Conservation (phyloP, 1,140 invertebrate genomes). For the Drosophila cardini region DNA sequence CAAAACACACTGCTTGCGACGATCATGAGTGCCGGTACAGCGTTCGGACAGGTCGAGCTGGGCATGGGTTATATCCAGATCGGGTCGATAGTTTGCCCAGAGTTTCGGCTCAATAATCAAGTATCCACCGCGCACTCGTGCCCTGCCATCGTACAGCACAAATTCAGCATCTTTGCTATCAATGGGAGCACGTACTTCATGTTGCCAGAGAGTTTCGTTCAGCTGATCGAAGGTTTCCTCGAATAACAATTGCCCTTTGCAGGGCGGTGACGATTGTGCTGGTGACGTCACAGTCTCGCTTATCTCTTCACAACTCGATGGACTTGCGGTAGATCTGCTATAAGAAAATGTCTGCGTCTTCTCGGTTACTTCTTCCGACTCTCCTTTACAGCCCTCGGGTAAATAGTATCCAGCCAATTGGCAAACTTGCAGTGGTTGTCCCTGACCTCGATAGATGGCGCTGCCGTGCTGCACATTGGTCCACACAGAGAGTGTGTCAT, state of each 20-base stretch:
- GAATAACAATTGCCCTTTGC: conserved; percentile 69
- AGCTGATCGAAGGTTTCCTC: conserved; percentile 70
- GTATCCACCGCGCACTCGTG: conserved; percentile 40
- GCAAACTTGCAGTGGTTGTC: conserved; percentile 43
- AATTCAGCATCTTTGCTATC: conserved; percentile 70
- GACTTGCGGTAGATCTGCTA: not conserved
- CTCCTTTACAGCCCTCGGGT: conserved; percentile 31
- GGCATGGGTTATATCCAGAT: conserved; percentile 50
- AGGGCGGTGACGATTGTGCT: conserved; percentile 25
- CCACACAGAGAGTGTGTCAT: conserved; percentile 70
- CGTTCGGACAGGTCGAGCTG: conserved; percentile 60
- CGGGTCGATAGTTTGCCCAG: conserved; percentile 67
- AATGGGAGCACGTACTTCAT: conserved; percentile 64
- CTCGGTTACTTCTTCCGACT: not conserved
- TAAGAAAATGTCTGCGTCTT: not conserved
- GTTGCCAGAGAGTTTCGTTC: conserved; percentile 64
- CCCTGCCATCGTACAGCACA: conserved; percentile 65
- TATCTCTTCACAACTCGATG: not conserved
- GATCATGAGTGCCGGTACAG: conserved; percentile 65
- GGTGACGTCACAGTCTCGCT: conserved; percentile 43
- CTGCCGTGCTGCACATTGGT: conserved; percentile 70
- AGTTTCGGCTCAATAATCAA: conserved; percentile 56
- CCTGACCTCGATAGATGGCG: conserved; percentile 56
- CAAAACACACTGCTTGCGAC: conserved; percentile 52
- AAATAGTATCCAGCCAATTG: conserved; percentile 42